Percentiles rank a stretch among this genome's conserved stretches.
phyloP scores from a whole-genome alignment of 2,113 vertebrate genomes.

The Paratilapia polleni region DNA sequence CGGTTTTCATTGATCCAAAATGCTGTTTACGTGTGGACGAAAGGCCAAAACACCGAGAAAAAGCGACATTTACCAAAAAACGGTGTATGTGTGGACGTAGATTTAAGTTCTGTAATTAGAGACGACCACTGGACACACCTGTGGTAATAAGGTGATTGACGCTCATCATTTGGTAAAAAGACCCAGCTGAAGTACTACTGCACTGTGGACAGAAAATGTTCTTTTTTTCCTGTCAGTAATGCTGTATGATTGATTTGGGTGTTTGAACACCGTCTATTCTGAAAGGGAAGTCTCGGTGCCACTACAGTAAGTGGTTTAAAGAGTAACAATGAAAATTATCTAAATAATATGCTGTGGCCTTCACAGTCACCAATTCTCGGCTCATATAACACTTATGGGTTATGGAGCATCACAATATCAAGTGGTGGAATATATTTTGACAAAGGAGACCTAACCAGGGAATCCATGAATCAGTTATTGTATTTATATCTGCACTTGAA shows the following conservation, averaged over 20 bases:
- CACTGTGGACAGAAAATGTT: neutral
- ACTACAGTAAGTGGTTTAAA: neutral
- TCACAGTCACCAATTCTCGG: neutral
- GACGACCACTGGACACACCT: neutral
- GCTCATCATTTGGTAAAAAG: neutral
- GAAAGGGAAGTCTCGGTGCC: neutral
- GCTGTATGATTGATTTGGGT: neutral
- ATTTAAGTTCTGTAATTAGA: neutral
- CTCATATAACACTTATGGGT: neutral
- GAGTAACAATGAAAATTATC: neutral
- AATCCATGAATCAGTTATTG: neutral
- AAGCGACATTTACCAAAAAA: no score
- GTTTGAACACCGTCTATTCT: neutral
- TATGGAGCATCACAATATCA: neutral
- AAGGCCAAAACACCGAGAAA: no score
- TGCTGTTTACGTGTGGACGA: no score
- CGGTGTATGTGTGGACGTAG: no score
- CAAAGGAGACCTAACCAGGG: neutral
- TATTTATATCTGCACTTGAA: neutral
- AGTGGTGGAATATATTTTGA: neutral
- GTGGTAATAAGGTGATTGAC: no score
- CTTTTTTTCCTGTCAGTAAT: neutral
- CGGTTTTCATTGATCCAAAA: no score
- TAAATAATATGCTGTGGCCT: neutral
- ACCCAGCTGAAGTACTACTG: neutral